These are phyloP conservation scores for Scaptomyza graminum DNA, from an alignment of 1,140 invertebrate genomes.

Conservation along the genomic window DNA sequence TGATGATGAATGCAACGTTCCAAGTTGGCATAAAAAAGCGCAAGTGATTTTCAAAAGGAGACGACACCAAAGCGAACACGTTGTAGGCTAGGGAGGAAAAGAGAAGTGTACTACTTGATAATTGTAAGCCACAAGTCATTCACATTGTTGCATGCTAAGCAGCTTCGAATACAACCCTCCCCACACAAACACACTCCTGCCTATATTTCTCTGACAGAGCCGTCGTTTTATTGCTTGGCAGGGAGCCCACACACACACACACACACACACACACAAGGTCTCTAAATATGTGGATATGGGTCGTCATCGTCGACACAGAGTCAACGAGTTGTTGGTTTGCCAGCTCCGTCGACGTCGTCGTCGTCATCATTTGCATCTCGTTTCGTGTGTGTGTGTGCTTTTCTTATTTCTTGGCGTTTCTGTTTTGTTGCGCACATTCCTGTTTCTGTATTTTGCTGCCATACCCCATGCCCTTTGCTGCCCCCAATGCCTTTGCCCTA, in stretches of 20 bases:
- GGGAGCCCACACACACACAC: slow-evolving; percentile 5
- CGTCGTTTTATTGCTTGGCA: slow-evolving; percentile 36
- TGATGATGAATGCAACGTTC: slow-evolving; percentile 34
- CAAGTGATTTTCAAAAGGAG: slow-evolving; percentile 44
- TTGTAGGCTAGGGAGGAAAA: not conserved
- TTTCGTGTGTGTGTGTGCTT: slow-evolving; percentile 19
- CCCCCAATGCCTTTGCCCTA: not conserved
- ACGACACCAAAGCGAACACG: no score
- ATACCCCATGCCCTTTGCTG: not conserved
- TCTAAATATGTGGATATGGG: slow-evolving; percentile 54
- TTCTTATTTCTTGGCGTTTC: slow-evolving; percentile 57
- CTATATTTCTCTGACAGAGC: slow-evolving; percentile 13
- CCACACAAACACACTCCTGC: not conserved
- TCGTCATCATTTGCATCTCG: slow-evolving; percentile 50
- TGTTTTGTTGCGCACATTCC: slow-evolving; percentile 52
- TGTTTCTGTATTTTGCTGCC: slow-evolving; percentile 14
- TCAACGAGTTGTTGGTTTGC: slow-evolving; percentile 7
- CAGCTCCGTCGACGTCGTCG: slow-evolving; percentile 35
- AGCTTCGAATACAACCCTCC: slow-evolving; percentile 13
- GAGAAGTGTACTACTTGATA: slow-evolving; percentile 25
- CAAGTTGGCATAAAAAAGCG: slow-evolving; percentile 48
- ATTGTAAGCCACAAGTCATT: slow-evolving; percentile 35
- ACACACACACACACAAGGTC: slow-evolving; percentile 3
- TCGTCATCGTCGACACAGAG: slow-evolving; percentile 44
- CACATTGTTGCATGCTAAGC: slow-evolving; percentile 53